Percentiles rank a stretch among this genome's conserved stretches.
Evolutionary conservation across 2,797 vertebrate genomes (phyloP).

Genomic region (Arnoldichthys spilopterus): DNA sequence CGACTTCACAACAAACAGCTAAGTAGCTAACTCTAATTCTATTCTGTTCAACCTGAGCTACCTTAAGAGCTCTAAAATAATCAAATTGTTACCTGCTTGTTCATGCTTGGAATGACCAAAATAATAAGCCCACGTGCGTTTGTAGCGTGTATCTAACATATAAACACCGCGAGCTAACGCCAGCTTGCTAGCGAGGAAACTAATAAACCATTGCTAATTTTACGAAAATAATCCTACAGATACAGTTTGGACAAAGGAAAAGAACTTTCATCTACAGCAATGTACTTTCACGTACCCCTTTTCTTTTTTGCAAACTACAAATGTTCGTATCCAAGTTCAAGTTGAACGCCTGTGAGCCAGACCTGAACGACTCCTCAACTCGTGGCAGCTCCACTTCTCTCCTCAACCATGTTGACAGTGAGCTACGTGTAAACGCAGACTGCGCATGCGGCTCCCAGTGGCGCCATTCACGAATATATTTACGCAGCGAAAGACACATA

Average conservation of each 20-base stretch:
- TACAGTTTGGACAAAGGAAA: background rate
- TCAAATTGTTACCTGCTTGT: background rate
- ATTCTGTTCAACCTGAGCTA: background rate
- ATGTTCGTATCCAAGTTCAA: constrained; percentile 20
- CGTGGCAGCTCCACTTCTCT: constrained; percentile 3
- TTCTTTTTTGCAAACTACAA: background rate
- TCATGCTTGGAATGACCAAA: background rate
- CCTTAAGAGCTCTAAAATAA: background rate
- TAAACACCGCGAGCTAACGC: background rate
- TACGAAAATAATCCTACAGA: background rate
- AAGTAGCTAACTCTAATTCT: background rate
- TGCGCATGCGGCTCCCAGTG: background rate
- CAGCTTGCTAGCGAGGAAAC: background rate
- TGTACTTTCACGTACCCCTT: constrained; percentile 42
- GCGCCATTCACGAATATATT: background rate
- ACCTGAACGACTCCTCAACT: constrained; percentile 55
- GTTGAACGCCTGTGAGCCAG: constrained; percentile 16
- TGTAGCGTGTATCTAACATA: background rate
- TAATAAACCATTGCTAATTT: background rate
- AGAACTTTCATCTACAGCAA: background rate
- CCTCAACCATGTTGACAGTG: constrained; percentile 43
- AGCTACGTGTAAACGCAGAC: constrained; percentile 30
- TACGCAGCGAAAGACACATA: background rate
- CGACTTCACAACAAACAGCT: background rate
- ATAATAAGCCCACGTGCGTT: too few relatives aligned